Conservation (phyloP, 2,888 invertebrate genomes). For the Copidosoma aretas region DNA sequence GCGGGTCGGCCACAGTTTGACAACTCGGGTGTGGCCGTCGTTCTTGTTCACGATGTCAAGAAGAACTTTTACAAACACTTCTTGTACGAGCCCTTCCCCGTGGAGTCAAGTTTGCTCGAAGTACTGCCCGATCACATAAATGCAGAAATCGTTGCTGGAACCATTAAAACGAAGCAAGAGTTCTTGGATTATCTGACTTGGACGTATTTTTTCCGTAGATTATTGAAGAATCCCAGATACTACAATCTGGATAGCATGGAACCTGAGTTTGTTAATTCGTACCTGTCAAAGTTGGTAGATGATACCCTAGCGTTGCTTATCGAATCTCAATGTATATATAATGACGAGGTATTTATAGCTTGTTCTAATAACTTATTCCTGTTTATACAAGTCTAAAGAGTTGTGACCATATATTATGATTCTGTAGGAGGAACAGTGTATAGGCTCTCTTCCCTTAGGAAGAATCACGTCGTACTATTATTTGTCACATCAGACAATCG, state of each 20-base stretch:
- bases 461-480: constrained; percentile 97
- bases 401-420: not conserved
- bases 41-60: constrained; percentile 93
- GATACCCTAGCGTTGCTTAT: constrained; percentile 75
- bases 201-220: constrained; percentile 95
- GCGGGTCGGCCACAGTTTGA: constrained; percentile 98
- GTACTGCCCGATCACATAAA: constrained; percentile 97
- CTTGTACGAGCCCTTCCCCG: constrained; percentile 98
- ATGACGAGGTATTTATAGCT: constrained; percentile 71
- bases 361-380: not conserved
- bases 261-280: constrained; percentile 73
- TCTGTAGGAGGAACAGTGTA: constrained; percentile 50
- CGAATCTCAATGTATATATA: constrained; percentile 79
- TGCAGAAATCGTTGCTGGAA: constrained; percentile 95
- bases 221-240: constrained; percentile 91
- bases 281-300: constrained; percentile 83
- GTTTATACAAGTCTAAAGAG: not conserved
- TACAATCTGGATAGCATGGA: constrained; percentile 81
- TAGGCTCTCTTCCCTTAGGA: constrained; percentile 72
- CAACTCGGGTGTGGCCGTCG: constrained; percentile 86
- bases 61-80: constrained; percentile 99
- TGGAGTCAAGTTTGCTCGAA: constrained; percentile 91
- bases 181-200: constrained; percentile 97
- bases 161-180: constrained; percentile 89
- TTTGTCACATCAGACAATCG: constrained; percentile 88